Evolutionary conservation across 2,888 invertebrate species (phyloP), one percentile per base, ranked within the genome.

Genomic region (Monoplex corrugatus): DNA sequence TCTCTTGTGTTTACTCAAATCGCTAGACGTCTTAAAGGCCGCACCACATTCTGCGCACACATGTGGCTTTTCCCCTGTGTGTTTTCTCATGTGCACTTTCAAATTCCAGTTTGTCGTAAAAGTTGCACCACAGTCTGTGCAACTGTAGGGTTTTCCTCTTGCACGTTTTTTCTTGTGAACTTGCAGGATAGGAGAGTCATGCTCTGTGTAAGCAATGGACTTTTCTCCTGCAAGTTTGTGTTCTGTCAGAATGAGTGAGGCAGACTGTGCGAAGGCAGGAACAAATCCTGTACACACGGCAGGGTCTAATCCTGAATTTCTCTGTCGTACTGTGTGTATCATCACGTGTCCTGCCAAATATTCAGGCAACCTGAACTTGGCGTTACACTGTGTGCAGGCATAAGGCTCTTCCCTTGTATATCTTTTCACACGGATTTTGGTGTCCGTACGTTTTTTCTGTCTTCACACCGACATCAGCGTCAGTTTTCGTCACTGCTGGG

Each of bases 21-120:
- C 5, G 13, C 32, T 32, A 40, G 23, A 32, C 16, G n/a, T 38
- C 16, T n/a, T 44, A 16, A 82, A 82, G 6, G 44, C 35, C 32
- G 44, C 44, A 16, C 16, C 10, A n/a, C 82, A 82, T 10, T 44
- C n/a, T 1, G 10, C 10, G 35, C 82, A 82, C 23, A 32, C 13
- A 23, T 44, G 44, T 2, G 82, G 82, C n/a, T 32, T 38, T 28
- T 38, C 35, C 3, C 13, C 28, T 10, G 82, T 35, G 45, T 82
- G 82, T 13, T 13, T 82, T n/a, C 44, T 28, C 82, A 82, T 44
- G 82, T 82, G 82, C 2, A 32, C n/a, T 45, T 32, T 82, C 82
- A 82, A 40, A 13, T 44, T n/a, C 1, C 82, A n/a, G 82, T 43
- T 28, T 10, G 13, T 8, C n/a, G 16, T n/a, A 44, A n/a, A 82